These are phyloP conservation scores for Oncorhynchus nerka DNA, from an alignment of 2,113 vertebrate genomes.

Conservation along the genomic window DNA sequence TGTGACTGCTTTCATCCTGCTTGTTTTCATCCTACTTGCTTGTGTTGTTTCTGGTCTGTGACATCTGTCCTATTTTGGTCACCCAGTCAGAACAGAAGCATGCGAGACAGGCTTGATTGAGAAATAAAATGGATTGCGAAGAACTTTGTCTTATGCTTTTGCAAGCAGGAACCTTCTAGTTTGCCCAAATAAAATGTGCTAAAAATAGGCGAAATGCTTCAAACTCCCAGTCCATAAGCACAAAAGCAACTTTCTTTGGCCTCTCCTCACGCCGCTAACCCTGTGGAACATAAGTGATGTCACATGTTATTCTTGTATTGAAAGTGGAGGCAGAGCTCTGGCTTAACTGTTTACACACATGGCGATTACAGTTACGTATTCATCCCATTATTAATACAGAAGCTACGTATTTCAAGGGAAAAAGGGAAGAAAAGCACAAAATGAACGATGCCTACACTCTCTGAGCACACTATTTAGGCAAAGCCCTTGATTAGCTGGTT, in stretches of 20 bases:
- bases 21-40: constrained; percentile 25
- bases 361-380: neutral
- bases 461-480: neutral
- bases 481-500: neutral
- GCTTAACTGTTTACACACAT: constrained; percentile 3
- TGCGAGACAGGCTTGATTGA: too few species aligned
- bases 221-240: neutral
- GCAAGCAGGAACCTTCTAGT: neutral
- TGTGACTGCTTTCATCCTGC: neutral
- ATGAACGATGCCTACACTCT: neutral
- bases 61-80: too few species aligned
- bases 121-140: too few species aligned
- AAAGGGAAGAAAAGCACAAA: neutral
- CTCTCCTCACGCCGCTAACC: neutral
- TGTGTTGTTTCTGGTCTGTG: neutral
- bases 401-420: neutral
- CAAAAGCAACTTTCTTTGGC: neutral
- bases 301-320: constrained; percentile 11
- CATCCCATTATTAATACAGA: neutral
- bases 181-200: neutral
- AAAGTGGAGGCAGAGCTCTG: constrained; percentile 6
- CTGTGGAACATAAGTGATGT: constrained; percentile 15
- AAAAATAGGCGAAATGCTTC: neutral
- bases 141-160: too few species aligned
- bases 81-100: too few species aligned